Evolutionary conservation across 2,797 vertebrate species (phyloP), one percentile per base, ranked within the genome.

Genomic region (Erethizon dorsatum): DNA sequence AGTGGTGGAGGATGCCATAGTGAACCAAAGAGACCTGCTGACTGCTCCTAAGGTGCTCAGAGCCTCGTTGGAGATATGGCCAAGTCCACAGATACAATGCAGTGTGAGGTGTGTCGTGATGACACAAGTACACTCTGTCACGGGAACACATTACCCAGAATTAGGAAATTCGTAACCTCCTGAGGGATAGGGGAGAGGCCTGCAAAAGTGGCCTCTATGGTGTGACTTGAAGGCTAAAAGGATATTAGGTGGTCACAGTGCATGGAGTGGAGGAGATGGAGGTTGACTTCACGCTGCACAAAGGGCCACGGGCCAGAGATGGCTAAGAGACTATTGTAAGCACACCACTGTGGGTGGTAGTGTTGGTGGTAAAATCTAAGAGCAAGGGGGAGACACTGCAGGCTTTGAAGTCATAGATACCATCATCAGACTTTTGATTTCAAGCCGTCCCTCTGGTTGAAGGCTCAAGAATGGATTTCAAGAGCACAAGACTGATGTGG

Each of bases 391-490:
- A 93, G 41, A 84, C 28, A 61, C 0, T 24, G 17, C 2, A 56
- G n/a, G 15, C 28, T 45, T 91, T 94, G 80, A 69, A 75, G 63
- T 14, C 52, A 33, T 47, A 50, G 45, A 86, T 11, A 26, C 59
- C 6, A 37, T 3, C 31, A 88, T 75, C n/a, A 37, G 79, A 52
- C 56, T 90, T 61, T 47, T 71, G 37, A 61, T n/a, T 96, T 94
- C 59, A 91, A 78, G 59, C 33, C 13, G 22, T 37, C 33, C 11
- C 1, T 77, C 54, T 90, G 82, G 37, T 65, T 79, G 22, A 37
- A 45, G 20, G 45, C 45, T 28, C 31, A 85, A 88, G 67, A 71
- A 31, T 22, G 59, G 83, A 92, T 88, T 93, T 86, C 47, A 88
- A 80, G 73, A 56, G 45, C 41, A 41, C 47, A 88, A 83, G 50